phyloP scores from a whole-genome alignment of 2,888 invertebrate species.

The Dicyrtomina minuta region DNA sequence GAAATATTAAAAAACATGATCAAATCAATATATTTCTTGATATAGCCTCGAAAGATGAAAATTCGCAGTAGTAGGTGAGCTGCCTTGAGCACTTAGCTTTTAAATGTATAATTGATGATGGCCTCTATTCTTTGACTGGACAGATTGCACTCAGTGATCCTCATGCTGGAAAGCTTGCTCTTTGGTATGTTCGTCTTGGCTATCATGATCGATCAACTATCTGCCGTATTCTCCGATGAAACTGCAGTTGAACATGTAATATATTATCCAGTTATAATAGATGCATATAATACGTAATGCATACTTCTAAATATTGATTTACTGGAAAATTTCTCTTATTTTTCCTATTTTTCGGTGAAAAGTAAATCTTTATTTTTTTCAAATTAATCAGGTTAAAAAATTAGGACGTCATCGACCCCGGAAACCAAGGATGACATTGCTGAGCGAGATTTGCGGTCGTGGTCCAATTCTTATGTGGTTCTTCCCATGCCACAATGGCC shows the following conservation, averaged over 20 bases:
- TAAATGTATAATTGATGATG: no score
- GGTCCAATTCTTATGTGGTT: conserved; percentile 73
- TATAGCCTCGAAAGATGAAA: no score
- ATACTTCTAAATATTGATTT: no score
- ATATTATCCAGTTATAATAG: neutral
- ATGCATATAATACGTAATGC: no score
- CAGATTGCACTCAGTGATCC: conserved; percentile 77
- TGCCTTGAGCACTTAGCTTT: no score
- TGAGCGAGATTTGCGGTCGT: conserved; percentile 76
- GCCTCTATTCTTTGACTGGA: no score
- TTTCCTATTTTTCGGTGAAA: neutral
- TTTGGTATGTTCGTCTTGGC: conserved; percentile 87
- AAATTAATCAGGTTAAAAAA: conserved; percentile 57
- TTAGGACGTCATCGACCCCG: conserved; percentile 58
- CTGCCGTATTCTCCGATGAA: conserved; percentile 80
- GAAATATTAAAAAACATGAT: conserved; percentile 55
- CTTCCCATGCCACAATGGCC: conserved; percentile 64
- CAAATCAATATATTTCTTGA: neutral
- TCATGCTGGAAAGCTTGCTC: conserved; percentile 76
- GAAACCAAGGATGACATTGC: conserved; percentile 64
- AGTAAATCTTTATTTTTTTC: neutral
- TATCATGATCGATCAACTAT: conserved; percentile 81
- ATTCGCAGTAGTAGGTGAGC: no score
- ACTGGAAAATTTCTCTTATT: neutral
- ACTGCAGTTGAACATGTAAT: conserved; percentile 75